A percentile compares a stretch with the other conserved stretches of the same genome.
Conservation (phyloP, 2,888 invertebrate genomes). For the Ochropleura plecta region DNA sequence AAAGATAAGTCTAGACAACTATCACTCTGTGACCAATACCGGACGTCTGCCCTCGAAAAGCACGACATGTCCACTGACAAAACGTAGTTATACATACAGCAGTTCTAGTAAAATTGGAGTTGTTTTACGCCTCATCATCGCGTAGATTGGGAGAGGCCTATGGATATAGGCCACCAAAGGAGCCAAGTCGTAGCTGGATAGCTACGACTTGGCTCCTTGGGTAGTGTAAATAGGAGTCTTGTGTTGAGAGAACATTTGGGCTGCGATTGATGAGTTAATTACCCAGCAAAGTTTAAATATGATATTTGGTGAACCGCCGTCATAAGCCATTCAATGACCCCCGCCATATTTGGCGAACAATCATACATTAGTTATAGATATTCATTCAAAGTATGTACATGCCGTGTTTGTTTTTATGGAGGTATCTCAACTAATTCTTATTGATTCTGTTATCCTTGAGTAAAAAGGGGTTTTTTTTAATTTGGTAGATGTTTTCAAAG, state of each 20-base stretch:
- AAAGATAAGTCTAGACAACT: conserved; percentile 40
- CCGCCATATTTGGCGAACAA: conserved; percentile 35
- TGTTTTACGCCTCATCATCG: background rate
- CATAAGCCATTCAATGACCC: conserved; percentile 41
- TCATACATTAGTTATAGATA: conserved; percentile 14
- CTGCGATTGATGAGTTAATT: conserved; percentile 4
- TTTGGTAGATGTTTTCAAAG: background rate
- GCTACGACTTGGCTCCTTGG: background rate
- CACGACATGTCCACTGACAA: conserved; percentile 20
- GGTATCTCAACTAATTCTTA: background rate
- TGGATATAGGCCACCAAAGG: too few species aligned
- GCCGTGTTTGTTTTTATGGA: background rate
- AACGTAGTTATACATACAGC: conserved; percentile 1
- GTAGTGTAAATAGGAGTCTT: background rate
- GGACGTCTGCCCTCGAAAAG: conserved; percentile 32
- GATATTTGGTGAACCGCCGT: conserved; percentile 8
- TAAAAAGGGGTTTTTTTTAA: background rate
- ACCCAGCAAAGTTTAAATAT: background rate
- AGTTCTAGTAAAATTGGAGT: background rate
- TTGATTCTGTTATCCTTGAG: background rate
- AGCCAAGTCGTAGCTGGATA: too few species aligned
- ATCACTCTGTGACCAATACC: conserved; percentile 35
- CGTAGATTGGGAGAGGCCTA: background rate
- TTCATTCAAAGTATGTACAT: background rate
- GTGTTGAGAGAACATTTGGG: background rate